These are phyloP conservation scores for Columbina picui DNA, from an alignment of 2,113 vertebrate species.

Conservation along the genomic window DNA sequence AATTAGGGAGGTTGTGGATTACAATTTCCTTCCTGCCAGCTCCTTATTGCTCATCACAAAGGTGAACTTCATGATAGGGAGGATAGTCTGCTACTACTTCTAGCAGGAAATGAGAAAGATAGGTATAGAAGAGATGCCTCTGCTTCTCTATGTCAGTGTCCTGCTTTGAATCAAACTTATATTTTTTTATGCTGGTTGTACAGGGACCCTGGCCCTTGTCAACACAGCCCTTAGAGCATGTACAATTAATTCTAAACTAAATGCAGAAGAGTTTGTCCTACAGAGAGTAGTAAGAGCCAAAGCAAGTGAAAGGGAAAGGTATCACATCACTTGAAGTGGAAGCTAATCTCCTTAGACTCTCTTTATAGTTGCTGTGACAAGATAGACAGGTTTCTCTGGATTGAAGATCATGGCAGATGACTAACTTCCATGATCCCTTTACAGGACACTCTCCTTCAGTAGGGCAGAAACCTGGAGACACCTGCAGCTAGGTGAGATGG, in stretches of 20 bases:
- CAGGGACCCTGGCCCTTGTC: rapidly evolving
- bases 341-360: background rate
- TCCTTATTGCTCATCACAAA: background rate
- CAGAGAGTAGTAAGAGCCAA: background rate
- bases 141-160: background rate
- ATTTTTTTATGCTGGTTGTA: background rate
- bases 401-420: background rate
- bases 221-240: background rate
- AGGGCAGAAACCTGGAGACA: background rate
- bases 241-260: background rate
- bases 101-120: background rate
- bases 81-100: background rate
- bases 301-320: background rate
- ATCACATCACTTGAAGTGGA: background rate
- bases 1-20: background rate
- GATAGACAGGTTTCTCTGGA: background rate
- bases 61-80: background rate
- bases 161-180: background rate
- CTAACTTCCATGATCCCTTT: background rate
- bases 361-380: too few species aligned
- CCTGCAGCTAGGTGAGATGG: background rate
- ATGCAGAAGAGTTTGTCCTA: background rate
- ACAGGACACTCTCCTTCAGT: rapidly evolving
- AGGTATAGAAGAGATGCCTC: background rate
- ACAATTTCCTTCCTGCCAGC: background rate